A percentile compares a stretch with the other conserved stretches of the same genome.
phyloP scores from a whole-genome alignment of 1,140 invertebrate genomes.

The Formica exsecta region DNA sequence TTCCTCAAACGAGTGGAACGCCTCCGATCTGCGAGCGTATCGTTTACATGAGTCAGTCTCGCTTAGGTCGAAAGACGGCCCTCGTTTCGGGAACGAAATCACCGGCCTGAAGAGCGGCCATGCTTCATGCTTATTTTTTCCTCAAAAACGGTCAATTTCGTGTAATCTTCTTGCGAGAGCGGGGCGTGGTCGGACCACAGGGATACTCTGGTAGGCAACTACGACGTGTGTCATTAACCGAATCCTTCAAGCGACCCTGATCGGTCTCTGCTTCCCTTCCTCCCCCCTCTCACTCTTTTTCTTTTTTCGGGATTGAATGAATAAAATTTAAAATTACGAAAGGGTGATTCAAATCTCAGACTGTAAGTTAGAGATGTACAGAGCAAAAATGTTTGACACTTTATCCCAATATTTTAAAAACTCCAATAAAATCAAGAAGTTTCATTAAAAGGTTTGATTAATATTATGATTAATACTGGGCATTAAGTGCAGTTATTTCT shows the following conservation, averaged over 20 bases:
- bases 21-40: conserved; percentile 43
- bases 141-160: conserved; percentile 71
- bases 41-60: conserved; percentile 58
- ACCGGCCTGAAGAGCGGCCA: conserved; percentile 58
- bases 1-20: conserved; percentile 53
- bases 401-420: background rate
- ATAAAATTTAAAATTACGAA: conserved; percentile 52
- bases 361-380: background rate
- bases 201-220: conserved; percentile 64
- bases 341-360: background rate
- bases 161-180: conserved; percentile 70
- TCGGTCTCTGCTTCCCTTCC: conserved; percentile 29
- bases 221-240: conserved; percentile 71
- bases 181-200: conserved; percentile 71
- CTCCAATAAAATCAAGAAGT: background rate
- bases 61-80: conserved; percentile 47
- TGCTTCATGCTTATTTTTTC: conserved; percentile 58
- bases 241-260: conserved; percentile 65
- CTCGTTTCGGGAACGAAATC: conserved; percentile 69
- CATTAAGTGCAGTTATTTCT: conserved; percentile 44
- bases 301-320: conserved; percentile 36
- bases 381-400: background rate
- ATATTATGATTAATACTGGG: background rate
- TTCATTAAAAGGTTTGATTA: background rate
- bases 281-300: too few species aligned